Evolutionary conservation across 2,888 invertebrate genomes (phyloP), one percentile per base, ranked within the genome.

Genomic region (Clepsis dumicolana): DNA sequence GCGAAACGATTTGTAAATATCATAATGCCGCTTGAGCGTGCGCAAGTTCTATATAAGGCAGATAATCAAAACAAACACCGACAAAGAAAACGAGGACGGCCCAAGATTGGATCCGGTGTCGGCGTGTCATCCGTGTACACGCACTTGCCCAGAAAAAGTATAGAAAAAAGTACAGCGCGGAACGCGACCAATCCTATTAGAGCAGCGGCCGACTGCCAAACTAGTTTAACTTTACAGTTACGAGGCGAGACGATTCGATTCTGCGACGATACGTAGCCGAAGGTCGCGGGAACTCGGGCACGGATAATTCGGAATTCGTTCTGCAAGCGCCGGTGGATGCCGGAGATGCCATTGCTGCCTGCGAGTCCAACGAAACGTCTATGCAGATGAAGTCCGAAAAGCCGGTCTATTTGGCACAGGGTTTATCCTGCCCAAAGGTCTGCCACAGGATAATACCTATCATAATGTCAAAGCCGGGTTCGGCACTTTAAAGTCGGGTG

Each of bases 171-270:
- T 78, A 75, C 79, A 75, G 75, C 73, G 78, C 75, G 79, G 81
- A 84, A 85, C 86, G 82, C 85, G 82, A 86, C 84, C 80, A 82
- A 87, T 86, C 83, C 82, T 88, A 90, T 89, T 88, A 89, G 86
- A 86, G 85, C 83, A 80, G 80, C 80, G 83, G 78, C 82, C 80
- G 84, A 86, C 83, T 81, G 73, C 81, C 83, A 87, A 90, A 90
- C 90, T 89, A 87, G 91, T 91, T 90, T 88, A 67, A 75, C 79
- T 81, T 79, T 90, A 91, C 91, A 89, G 91, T 91, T 91, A 91
- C 77, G 70, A 78, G 74, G 76, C 74, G 78, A 83, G 81, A 83
- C 84, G 82, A 85, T 87, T 85, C 80, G 84, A 86, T 87, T 89
- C 86, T 82, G 89, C 85, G 87, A 87, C 83, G 85, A 87, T 85